Base-by-base conservation (phyloP, 2,888 invertebrate genomes). In the Zygothrica quintamaculata region DNA sequence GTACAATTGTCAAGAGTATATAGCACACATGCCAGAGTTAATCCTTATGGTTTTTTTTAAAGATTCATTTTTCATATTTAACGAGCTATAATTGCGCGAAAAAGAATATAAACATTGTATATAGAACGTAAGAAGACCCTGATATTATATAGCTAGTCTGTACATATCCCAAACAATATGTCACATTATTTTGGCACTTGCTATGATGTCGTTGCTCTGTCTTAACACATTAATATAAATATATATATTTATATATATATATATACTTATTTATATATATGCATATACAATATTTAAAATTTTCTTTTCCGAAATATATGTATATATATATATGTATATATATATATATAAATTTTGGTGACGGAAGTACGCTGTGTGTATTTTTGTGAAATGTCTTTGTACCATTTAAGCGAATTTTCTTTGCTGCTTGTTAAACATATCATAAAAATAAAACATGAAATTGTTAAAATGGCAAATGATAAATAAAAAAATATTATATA, bases 321-420 rank as follows among this genome's bases (percentile, higher is more conserved):
- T n/a, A n/a, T n/a, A n/a, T n/a, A n/a, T n/a, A n/a, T n/a, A n/a
- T n/a, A n/a, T n/a, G n/a, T n/a, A n/a, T n/a, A 67, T 56, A 62
- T 60, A 59, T 43, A 5, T 34, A n/a, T 73, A 56, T 57, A 22
- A 2, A 22, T 15, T 62, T 71, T 46, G 39, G 33, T 61, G 70
- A 69, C 80, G 86, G 81, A 81, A 81, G 80, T 74, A 72, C 77
- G 77, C 80, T 22, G 77, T 84, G 74, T 76, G 65, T 64, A 22
- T 29, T 5, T 18, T 31, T 25, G 50, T 55, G 34, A 42, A 47
- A 39, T 25, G 31, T 26, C 7, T 11, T 11, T 18, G 12, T 40
- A 40, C 51, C 68, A 73, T 74, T 74, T 55, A 68, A 64, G 64
- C 60, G 58, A 51, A 12, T 43, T 68, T 65, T 65, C 50, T 36